phyloP scores from a whole-genome alignment of 2,888 invertebrate species.

The Apodemia mormo region DNA sequence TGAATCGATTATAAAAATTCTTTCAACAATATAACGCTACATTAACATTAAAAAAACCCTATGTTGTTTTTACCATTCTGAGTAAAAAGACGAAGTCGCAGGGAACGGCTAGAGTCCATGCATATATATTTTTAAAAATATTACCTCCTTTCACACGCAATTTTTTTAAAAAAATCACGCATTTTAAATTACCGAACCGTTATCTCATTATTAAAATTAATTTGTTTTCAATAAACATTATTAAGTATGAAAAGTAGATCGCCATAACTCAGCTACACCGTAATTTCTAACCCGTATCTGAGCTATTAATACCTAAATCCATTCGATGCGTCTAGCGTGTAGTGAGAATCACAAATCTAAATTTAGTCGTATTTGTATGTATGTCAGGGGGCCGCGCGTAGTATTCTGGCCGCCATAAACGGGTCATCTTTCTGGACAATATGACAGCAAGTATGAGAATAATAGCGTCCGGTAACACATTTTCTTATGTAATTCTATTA shows the following conservation, averaged over 20 bases:
- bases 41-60: too few species aligned
- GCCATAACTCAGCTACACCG: conserved; percentile 55
- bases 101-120: too few species aligned
- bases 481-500: neutral
- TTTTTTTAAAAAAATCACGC: neutral
- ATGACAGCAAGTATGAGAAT: conserved; percentile 21
- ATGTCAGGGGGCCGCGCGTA: conserved; percentile 28
- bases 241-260: conserved; percentile 29
- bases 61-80: too few species aligned
- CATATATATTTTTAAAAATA: too few species aligned
- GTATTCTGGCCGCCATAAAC: conserved; percentile 64
- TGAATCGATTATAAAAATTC: too few species aligned
- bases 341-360: conserved; percentile 70
- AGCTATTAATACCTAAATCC: conserved; percentile 64
- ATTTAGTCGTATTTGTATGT: conserved; percentile 51
- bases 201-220: neutral
- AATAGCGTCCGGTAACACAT: conserved; percentile 20
- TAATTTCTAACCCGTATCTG: conserved; percentile 50
- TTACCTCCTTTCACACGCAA: too few species aligned
- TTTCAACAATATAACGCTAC: too few species aligned
- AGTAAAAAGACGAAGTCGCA: too few species aligned
- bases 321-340: conserved; percentile 68
- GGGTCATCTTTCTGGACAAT: conserved; percentile 56
- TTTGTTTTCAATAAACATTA: conserved; percentile 24
- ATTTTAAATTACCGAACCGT: neutral